These are phyloP conservation scores for Anticlea derivata DNA, from an alignment of 2,888 invertebrate genomes.

Conservation along the genomic window DNA sequence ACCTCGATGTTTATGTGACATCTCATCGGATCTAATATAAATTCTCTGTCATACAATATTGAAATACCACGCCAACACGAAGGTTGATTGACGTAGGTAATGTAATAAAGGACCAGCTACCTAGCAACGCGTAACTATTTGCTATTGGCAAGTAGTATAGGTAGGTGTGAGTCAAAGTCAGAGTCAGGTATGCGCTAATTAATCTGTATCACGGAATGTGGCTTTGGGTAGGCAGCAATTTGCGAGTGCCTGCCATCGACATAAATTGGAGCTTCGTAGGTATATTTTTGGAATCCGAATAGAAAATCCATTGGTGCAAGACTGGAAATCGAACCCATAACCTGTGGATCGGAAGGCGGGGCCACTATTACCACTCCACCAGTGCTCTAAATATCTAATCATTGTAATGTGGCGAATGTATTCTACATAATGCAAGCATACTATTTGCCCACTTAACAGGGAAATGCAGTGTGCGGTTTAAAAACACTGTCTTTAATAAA, in stretches of 20 bases:
- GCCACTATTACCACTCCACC: too few species aligned
- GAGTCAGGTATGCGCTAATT: slow-evolving; percentile 22
- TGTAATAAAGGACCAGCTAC: slow-evolving; percentile 9
- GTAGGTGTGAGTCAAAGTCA: slow-evolving; percentile 6
- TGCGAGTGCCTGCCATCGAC: background rate
- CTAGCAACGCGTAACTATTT: background rate
- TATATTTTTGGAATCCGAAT: too few species aligned
- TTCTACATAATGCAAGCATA: too few species aligned
- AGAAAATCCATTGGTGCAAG: too few species aligned
- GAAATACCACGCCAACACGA: slow-evolving; percentile 23
- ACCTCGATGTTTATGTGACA: too few species aligned
- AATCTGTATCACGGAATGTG: slow-evolving; percentile 14
- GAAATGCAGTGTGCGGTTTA: background rate
- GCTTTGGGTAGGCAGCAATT: background rate
- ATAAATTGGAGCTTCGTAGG: background rate
- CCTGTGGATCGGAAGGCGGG: too few species aligned
- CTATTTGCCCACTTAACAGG: too few species aligned
- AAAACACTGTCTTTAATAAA: slow-evolving; percentile 38
- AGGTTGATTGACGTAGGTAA: slow-evolving; percentile 15
- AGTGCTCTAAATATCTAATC: too few species aligned
- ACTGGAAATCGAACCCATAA: background rate
- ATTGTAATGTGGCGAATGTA: too few species aligned
- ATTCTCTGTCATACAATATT: slow-evolving; percentile 22
- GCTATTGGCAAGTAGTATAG: background rate
- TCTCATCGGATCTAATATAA: slow-evolving; percentile 22